Evolutionary conservation across 2,113 vertebrate species (phyloP).

Genomic region (Xiphophorus maculatus): DNA sequence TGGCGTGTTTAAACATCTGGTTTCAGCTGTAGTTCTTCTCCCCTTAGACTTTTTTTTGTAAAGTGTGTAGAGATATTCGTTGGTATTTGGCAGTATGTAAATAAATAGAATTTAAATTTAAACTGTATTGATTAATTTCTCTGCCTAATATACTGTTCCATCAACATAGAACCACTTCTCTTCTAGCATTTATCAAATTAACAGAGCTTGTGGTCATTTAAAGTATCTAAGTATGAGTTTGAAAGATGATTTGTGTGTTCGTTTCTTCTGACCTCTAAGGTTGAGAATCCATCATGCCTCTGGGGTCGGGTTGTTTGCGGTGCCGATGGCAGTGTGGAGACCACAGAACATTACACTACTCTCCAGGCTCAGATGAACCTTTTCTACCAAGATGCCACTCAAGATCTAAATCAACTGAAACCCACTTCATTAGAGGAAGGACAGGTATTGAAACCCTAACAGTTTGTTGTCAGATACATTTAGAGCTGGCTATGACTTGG

Average conservation of each 20-base stretch:
- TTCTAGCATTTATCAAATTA: neutral
- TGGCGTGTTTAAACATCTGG: too few relatives aligned
- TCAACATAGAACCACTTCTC: neutral
- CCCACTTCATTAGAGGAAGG: slow-evolving; percentile 60
- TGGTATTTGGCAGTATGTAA: too few relatives aligned
- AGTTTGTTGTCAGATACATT: too few relatives aligned
- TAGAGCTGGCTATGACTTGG: too few relatives aligned
- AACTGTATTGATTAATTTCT: too few relatives aligned
- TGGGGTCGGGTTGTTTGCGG: slow-evolving; percentile 65
- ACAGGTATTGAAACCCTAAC: slow-evolving; percentile 53
- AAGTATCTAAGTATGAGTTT: neutral
- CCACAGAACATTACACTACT: slow-evolving; percentile 50
- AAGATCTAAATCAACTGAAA: slow-evolving; percentile 51
- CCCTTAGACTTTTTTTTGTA: too few relatives aligned
- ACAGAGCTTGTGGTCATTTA: neutral
- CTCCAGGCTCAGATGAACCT: slow-evolving; percentile 75
- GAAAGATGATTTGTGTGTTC: too few relatives aligned
- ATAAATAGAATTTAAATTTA: too few relatives aligned
- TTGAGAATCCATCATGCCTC: slow-evolving; percentile 75
- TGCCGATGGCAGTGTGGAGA: neutral
- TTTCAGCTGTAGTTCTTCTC: neutral
- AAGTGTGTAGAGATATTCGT: too few relatives aligned
- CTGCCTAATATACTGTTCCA: too few relatives aligned
- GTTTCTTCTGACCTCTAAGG: slow-evolving; percentile 45
- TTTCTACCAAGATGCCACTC: slow-evolving; percentile 67